Evolutionary conservation across 2,888 invertebrate species (phyloP), one percentile per base, ranked within the genome.

Genomic region (Sericinus montela): DNA sequence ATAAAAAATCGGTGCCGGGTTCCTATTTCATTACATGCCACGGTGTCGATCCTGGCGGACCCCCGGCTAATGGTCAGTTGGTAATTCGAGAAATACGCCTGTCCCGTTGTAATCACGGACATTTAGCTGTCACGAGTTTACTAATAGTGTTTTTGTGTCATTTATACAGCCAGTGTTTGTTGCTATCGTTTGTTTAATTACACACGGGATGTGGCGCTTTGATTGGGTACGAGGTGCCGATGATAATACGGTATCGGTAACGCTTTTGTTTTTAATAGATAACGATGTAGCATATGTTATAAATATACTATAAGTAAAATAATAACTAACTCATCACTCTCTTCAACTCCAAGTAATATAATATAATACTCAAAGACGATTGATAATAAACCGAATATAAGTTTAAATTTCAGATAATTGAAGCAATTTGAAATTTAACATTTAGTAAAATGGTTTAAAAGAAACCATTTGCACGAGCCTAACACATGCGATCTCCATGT

Each of bases 101-200:
- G 23, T 25, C 32, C 10, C 32, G 34, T 14, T 23, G 25, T 23
- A 34, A 43, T 34, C 34, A 34, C 34, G 34, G 23, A 13, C 34
- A 32, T 25, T 43, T 35, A 34, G 13, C 34, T 34, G 23, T 14
- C 23, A 11, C 11, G 13, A 14, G 34, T n/a, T 35, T 5, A 25
- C 25, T 43, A 35, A 56, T 54, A 56, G 53, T 51, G 37, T 57
- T 49, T 57, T 57, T 59, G 62, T 67, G 68, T 67, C 62, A 67
- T 68, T 65, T 67, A 62, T 59, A 44, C 38, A 43, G 23, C 45
- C 41, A 50, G 56, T 11, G 23, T 23, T 14, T 15, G 19, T 40
- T n/a, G 30, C 32, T 32, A 32, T n/a, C 32, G 11, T 32, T 32
- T 32, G 11, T 11, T 11, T 32, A 32, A 32, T 32, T 4, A 32